A percentile compares a stretch with the other conserved stretches of the same genome.
These are phyloP conservation scores for Vulpes vulpes DNA, from an alignment of 2,113 vertebrate species.

Conservation along the genomic window DNA sequence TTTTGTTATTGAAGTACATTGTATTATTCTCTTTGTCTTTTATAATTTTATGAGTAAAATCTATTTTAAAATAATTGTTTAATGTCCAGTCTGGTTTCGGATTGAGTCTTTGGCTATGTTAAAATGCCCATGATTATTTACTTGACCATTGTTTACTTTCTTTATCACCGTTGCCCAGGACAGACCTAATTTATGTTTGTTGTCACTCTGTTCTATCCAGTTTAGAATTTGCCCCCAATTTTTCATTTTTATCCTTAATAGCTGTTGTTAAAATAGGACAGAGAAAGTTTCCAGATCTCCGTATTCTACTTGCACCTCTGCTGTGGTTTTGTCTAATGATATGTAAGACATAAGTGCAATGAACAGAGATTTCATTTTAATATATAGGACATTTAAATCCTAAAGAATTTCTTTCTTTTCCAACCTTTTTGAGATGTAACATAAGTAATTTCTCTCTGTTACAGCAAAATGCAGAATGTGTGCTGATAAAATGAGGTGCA, in stretches of 20 bases:
- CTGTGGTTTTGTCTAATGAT: background rate
- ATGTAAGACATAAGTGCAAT: background rate
- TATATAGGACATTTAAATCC: background rate
- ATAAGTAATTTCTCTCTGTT: background rate
- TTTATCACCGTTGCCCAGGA: background rate
- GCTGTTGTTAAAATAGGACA: background rate
- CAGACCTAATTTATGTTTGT: background rate
- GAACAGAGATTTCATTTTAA: constrained; percentile 45
- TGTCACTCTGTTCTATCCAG: background rate
- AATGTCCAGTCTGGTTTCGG: background rate
- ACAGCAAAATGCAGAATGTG: background rate
- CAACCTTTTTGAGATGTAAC: background rate
- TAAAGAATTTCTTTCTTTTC: constrained; percentile 37
- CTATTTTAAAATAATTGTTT: background rate
- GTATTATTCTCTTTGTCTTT: background rate
- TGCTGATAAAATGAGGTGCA: background rate
- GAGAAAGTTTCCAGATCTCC: background rate
- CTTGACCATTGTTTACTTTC: background rate
- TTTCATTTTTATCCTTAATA: constrained; percentile 35
- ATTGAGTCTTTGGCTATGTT: background rate
- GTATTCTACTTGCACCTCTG: background rate
- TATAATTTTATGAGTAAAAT: constrained; percentile 14
- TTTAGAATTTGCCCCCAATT: background rate
- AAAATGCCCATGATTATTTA: constrained; percentile 18
- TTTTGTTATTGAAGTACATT: background rate